Evolutionary conservation across 2,888 invertebrate genomes (phyloP).

Genomic region (Agonopterix arenella): DNA sequence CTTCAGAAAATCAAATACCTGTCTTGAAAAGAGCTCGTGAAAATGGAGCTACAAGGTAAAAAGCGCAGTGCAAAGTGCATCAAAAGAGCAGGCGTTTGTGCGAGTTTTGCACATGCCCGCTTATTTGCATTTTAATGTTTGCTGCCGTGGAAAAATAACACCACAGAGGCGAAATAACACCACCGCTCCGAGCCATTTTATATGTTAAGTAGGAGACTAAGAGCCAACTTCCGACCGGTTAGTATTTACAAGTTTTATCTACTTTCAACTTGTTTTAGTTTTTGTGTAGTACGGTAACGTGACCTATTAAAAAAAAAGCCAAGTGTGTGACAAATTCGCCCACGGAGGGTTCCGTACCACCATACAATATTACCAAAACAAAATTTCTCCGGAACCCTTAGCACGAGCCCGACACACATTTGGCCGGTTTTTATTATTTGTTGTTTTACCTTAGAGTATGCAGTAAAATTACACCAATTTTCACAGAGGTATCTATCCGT

Average conservation of each 20-base stretch:
- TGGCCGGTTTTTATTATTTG: too few relatives aligned
- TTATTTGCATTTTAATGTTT: conserved; percentile 54
- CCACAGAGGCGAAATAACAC: conserved; percentile 28
- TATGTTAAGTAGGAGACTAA: conserved; percentile 45
- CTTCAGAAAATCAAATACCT: background rate
- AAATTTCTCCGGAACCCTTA: too few relatives aligned
- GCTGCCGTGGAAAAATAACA: conserved; percentile 29
- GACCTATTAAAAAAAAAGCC: too few relatives aligned
- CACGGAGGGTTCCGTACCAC: too few relatives aligned
- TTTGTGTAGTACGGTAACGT: too few relatives aligned
- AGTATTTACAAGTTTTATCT: conserved; percentile 42
- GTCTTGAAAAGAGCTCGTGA: background rate
- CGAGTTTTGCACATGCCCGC: conserved; percentile 29
- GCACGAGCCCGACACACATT: too few relatives aligned
- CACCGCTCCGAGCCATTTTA: conserved; percentile 33
- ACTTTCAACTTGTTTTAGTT: too few relatives aligned
- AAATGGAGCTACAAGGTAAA: conserved; percentile 7
- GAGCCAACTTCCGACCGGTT: conserved; percentile 32
- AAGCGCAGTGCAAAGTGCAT: conserved; percentile 23
- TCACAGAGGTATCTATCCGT: too few relatives aligned
- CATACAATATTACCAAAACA: too few relatives aligned
- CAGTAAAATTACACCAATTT: too few relatives aligned
- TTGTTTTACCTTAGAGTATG: too few relatives aligned
- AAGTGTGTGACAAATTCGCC: too few relatives aligned
- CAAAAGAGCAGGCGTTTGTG: conserved; percentile 28